Base-by-base conservation (phyloP, 1,140 invertebrate species). In the Sitobion miscanthi region DNA sequence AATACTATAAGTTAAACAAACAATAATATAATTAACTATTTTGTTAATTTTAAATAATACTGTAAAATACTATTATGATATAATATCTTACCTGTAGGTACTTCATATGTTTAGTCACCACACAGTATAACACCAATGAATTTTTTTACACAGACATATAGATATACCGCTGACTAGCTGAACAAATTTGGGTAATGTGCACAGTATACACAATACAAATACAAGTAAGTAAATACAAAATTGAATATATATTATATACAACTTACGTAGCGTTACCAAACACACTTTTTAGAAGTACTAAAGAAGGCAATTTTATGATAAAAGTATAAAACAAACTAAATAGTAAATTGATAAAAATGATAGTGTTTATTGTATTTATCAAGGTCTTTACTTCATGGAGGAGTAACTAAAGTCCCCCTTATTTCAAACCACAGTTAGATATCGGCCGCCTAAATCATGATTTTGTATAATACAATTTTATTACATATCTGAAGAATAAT, bases 271-370 rank as follows among this genome's bases (percentile, higher is more conserved):
- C 42, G 88, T 57, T 45, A 62, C 45, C 30, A 91, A 92, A 92
- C 90, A 38, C 90, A 83, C 47, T 92, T 83, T 83, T 38, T 38
- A 49, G 30, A 52, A 83, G 45, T 38, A 62, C 11, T 8, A 1
- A 62, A 62, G 62, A 47, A 25, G 23, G 69, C 8, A 25, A 52
- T 38, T 35, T n/a, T 45, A 20, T 69, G 88, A 90, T 69, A 45
- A 90, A n/a, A 77, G 62, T 77, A 77, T 49, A 52, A 89, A 38
- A 69, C 42, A 90, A 45, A 90, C 30, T 83, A 77, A 52, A 92
- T 52, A 52, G 69, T 92, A 49, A 83, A 92, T 83, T 92, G 90
- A 92, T 92, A 92, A 92, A 35, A 38, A 83, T 92, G 90, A 92
- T 92, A 52, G 20, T 38, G 90, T 92, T 92, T 92, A 69, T 92